phyloP scores from a whole-genome alignment of 1,140 invertebrate species.

The Carposina sasakii region DNA sequence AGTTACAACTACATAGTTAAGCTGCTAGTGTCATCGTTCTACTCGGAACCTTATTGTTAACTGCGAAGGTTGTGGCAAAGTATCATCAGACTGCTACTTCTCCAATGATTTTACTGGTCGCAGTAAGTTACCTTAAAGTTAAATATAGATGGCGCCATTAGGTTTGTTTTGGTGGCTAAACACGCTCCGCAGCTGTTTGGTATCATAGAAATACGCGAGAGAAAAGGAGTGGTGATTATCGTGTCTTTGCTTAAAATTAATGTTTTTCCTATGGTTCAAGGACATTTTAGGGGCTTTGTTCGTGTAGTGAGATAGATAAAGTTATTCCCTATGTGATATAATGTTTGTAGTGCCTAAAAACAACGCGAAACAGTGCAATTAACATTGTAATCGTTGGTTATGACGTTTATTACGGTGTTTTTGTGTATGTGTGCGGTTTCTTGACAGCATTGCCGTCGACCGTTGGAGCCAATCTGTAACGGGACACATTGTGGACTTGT shows the following conservation, averaged over 20 bases:
- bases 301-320: constrained; percentile 40
- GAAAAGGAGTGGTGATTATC: constrained; percentile 72
- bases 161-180: constrained; percentile 69
- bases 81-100: too few species aligned
- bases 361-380: constrained; percentile 53
- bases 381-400: constrained; percentile 59
- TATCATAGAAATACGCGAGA: constrained; percentile 70
- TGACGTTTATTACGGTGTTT: constrained; percentile 65
- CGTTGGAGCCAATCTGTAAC: constrained; percentile 66
- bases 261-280: constrained; percentile 62
- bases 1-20: too few species aligned
- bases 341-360: constrained; percentile 47
- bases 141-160: constrained; percentile 50
- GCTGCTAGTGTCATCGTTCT: too few species aligned
- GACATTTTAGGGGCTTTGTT: constrained; percentile 33
- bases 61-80: too few species aligned
- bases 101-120: too few species aligned
- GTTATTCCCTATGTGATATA: constrained; percentile 44
- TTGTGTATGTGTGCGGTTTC: constrained; percentile 50
- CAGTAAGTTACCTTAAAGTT: too few species aligned
- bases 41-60: too few species aligned
- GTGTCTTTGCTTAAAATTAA: constrained; percentile 59
- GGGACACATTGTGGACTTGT: constrained; percentile 52
- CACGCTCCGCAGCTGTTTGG: constrained; percentile 69
- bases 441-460: constrained; percentile 58